These are phyloP conservation scores for Heterodera schachtii DNA, from an alignment of 1,140 invertebrate species.

Conservation along the genomic window DNA sequence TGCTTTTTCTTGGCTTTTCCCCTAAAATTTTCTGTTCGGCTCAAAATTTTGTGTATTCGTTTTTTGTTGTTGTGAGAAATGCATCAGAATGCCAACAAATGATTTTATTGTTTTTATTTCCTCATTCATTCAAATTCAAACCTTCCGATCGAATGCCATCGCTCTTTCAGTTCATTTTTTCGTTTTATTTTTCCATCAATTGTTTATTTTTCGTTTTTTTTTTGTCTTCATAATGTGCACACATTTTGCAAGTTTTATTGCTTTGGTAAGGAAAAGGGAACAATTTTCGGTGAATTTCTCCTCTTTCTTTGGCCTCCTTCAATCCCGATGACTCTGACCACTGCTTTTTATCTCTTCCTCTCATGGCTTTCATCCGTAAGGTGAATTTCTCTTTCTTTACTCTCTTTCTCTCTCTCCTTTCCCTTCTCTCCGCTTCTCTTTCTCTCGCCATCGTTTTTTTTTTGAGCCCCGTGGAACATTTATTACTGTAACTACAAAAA, in stretches of 20 bases:
- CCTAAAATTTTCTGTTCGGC: not conserved
- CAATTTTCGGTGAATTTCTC: not conserved
- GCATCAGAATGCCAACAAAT: slow-evolving; percentile 1
- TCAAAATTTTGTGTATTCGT: not conserved
- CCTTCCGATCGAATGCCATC: no score
- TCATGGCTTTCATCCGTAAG: not conserved
- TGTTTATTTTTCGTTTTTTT: not conserved
- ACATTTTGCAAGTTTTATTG: no score
- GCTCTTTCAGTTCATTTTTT: no score
- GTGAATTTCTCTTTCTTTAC: not conserved
- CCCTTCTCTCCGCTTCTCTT: not conserved
- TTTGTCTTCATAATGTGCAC: not conserved
- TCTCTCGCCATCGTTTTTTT: not conserved
- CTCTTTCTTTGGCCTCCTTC: not conserved
- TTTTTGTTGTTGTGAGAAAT: not conserved
- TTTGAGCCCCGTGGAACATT: not conserved
- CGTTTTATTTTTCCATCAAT: not conserved
- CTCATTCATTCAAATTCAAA: not conserved
- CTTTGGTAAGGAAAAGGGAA: no score
- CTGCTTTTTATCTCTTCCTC: no score
- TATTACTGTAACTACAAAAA: not conserved
- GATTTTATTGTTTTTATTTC: no score
- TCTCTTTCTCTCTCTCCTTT: not conserved
- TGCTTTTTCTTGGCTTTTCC: not conserved
- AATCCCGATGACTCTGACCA: not conserved